Conservation (phyloP, 2,797 vertebrate genomes). For the Protosalanx chinensis region DNA sequence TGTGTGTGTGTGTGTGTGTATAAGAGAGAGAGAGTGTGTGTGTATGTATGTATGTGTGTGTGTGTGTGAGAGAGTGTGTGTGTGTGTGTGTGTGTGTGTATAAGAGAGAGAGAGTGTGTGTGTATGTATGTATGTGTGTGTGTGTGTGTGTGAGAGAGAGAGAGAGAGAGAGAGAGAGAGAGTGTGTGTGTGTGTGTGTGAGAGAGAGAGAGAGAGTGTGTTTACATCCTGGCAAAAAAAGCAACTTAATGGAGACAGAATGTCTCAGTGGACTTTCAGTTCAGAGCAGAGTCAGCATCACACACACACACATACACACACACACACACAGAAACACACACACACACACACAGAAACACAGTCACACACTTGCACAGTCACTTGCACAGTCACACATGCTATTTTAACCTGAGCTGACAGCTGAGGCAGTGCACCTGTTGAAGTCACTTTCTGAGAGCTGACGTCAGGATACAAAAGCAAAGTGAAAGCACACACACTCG, state of each 20-base stretch:
- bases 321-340: too few species aligned
- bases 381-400: not conserved
- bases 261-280: not conserved
- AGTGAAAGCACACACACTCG: not conserved
- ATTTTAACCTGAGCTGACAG: not conserved
- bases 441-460: not conserved
- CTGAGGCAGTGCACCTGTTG: not conserved
- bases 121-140: not conserved
- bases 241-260: not conserved
- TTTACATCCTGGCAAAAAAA: not conserved
- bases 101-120: too few species aligned
- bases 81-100: not conserved
- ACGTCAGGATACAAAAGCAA: not conserved
- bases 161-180: too few species aligned
- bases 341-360: too few species aligned
- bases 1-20: not conserved
- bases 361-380: too few species aligned
- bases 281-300: not conserved
- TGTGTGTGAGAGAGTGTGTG: not conserved
- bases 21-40: not conserved
- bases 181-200: too few species aligned
- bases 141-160: too few species aligned
- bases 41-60: conserved; percentile 1
- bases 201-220: too few species aligned
- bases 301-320: not conserved